Base-by-base conservation (phyloP, 2,113 vertebrate genomes). In the Atlantisia rogersi region DNA sequence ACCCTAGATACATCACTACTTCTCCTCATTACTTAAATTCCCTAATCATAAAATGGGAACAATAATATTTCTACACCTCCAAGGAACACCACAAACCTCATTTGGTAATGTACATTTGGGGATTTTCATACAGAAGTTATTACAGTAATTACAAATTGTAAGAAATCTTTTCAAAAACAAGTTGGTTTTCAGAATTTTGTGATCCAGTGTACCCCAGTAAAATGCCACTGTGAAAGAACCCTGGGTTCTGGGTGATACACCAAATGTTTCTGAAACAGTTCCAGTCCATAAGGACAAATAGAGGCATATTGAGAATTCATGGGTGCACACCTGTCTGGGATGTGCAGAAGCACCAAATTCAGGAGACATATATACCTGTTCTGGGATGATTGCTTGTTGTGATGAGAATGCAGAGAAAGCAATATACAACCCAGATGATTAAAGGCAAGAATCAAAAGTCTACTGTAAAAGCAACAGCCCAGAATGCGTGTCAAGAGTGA, bases 401-500 rank as follows among this genome's bases (percentile, higher is more conserved):
- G 68, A 29, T 52, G 76, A 80, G 76, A 32, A 28, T 22, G 50
- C 35, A 67, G 24, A 56, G 40, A 69, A 59, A 92, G 69, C 67
- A 78, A 55, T 15, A 17, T 17, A 70, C 31, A 78, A 63, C 25
- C n/a, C 70, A 46, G 60, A 79, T 25, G 70, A 77, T 68, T 78
- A 59, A 88, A 86, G 39, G 52, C 48, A 78, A 64, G 80, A 74
- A 88, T 69, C 35, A 59, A 55, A 91, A 91, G 85, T 19, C 83
- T 86, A 62, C 58, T 59, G 52, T 70, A 71, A 93, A 87, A 77
- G 74, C 80, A 88, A 71, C 82, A 78, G 79, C 77, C 26, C 74
- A 85, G 90, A 75, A 62, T 9, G 25, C 24, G 60, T 78, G 83
- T 64, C 90, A 92, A 13, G 82, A 96, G 56, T 65, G 94, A 97